These are phyloP conservation scores for Harpagoxenus sublaevis DNA, from an alignment of 2,888 invertebrate genomes.

Conservation along the genomic window DNA sequence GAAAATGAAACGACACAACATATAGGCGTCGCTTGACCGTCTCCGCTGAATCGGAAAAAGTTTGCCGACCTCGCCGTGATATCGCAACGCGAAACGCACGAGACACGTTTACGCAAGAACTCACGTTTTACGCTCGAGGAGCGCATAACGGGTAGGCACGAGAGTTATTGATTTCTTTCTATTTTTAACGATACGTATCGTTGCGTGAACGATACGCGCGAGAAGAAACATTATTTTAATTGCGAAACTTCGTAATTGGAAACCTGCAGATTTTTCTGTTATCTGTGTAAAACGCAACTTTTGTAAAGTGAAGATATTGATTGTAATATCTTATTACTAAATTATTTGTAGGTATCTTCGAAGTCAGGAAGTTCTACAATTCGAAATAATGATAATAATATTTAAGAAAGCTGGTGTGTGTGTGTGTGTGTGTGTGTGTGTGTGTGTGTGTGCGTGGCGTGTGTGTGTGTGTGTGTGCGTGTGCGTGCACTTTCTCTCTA, in stretches of 20 bases:
- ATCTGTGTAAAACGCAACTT: background rate
- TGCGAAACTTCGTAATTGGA: conserved; percentile 1
- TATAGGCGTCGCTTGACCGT: background rate
- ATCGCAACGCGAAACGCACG: conserved; percentile 29
- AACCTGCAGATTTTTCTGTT: background rate
- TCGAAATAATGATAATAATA: background rate
- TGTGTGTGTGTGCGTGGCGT: too few species aligned
- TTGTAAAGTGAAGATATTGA: background rate
- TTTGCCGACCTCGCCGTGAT: conserved; percentile 27
- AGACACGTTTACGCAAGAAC: conserved; percentile 44
- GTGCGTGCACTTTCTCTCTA: background rate
- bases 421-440: too few species aligned
- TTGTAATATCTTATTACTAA: background rate
- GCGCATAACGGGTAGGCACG: conserved; percentile 27
- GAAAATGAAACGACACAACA: conserved; percentile 25
- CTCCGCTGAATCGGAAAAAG: conserved; percentile 37
- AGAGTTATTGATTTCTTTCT: conserved; percentile 43
- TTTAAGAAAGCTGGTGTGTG: background rate
- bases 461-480: too few species aligned
- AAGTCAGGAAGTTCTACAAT: background rate
- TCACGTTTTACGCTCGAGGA: conserved; percentile 39
- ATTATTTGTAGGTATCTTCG: background rate
- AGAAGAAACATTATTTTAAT: conserved; percentile 8
- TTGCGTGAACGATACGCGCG: conserved; percentile 3
- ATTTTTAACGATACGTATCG: conserved; percentile 26